A percentile compares a stretch with the other conserved stretches of the same genome.
Evolutionary conservation across 1,140 invertebrate genomes (phyloP).

Genomic region (Hestina assimilis): DNA sequence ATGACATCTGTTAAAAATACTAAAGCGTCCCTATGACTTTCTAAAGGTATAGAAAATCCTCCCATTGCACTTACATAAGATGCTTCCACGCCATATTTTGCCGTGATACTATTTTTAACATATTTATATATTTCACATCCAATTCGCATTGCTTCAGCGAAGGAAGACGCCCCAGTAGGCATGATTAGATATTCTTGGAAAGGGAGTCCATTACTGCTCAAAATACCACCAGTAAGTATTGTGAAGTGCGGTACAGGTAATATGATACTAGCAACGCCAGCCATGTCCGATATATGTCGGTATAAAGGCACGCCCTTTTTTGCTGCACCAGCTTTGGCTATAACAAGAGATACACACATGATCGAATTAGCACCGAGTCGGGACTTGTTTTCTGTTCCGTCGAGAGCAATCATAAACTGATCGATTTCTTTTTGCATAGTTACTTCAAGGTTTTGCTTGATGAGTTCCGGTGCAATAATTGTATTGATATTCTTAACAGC

Average conservation of each 20-base stretch:
- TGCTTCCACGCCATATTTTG: slow-evolving; percentile 91
- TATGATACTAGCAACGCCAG: slow-evolving; percentile 92
- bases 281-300: slow-evolving; percentile 94
- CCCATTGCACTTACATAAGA: slow-evolving; percentile 98
- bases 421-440: slow-evolving; percentile 95
- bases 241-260: slow-evolving; percentile 98
- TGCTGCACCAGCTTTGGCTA: slow-evolving; percentile 96
- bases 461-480: slow-evolving; percentile 89
- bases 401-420: slow-evolving; percentile 93
- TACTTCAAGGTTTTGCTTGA: slow-evolving; percentile 91
- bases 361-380: slow-evolving; percentile 98
- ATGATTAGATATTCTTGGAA: slow-evolving; percentile 99
- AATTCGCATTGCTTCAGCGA: slow-evolving; percentile 98
- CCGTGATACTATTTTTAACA: slow-evolving; percentile 94
- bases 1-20: slow-evolving; percentile 94
- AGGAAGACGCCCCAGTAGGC: slow-evolving; percentile 90
- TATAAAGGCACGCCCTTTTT: slow-evolving; percentile 92
- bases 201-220: slow-evolving; percentile 97
- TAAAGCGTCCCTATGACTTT: slow-evolving; percentile 94
- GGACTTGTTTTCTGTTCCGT: slow-evolving; percentile 96
- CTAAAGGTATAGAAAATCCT: slow-evolving; percentile 98
- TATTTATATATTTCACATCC: slow-evolving; percentile 97
- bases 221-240: slow-evolving; percentile 97
- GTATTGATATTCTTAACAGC: slow-evolving; percentile 95
- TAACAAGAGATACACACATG: slow-evolving; percentile 95